These are phyloP conservation scores for Betta splendens DNA, from an alignment of 2,797 vertebrate species.

Conservation along the genomic window DNA sequence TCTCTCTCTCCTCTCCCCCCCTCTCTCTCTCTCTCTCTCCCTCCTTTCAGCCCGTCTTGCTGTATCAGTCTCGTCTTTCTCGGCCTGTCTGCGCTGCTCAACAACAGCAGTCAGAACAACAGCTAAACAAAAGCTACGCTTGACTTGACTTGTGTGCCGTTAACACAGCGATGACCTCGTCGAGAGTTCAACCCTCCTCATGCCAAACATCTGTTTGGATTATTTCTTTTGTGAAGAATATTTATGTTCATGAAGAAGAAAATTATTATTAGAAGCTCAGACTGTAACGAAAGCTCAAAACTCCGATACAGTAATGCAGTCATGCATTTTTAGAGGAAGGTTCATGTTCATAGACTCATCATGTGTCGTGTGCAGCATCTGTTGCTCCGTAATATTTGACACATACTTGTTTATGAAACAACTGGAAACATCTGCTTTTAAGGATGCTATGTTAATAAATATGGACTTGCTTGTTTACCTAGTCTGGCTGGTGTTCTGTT, in stretches of 20 bases:
- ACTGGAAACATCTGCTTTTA: too few relatives aligned
- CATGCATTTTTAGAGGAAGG: too few relatives aligned
- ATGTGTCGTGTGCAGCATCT: too few relatives aligned
- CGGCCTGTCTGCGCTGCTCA: constrained; percentile 23
- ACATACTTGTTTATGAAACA: too few relatives aligned
- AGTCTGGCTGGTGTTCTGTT: not conserved
- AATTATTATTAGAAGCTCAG: not conserved
- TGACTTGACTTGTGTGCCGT: constrained; percentile 44
- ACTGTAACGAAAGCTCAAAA: not conserved
- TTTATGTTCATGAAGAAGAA: not conserved
- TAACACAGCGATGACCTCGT: constrained; percentile 35
- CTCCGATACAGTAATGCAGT: too few relatives aligned
- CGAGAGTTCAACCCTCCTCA: constrained; percentile 12
- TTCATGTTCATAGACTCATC: too few relatives aligned
- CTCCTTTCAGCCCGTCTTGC: constrained; percentile 45
- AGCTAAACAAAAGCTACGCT: constrained; percentile 40
- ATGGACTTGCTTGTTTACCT: too few relatives aligned
- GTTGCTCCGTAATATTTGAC: too few relatives aligned
- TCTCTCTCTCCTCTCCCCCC: constrained; percentile 55
- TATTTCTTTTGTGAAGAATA: not conserved
- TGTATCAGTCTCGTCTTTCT: constrained; percentile 12
- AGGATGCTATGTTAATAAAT: too few relatives aligned
- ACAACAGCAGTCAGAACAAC: constrained; percentile 33
- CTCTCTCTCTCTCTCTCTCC: constrained; percentile 38
- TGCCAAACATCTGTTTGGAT: not conserved